These are phyloP conservation scores for Nephrotoma appendiculata DNA, from an alignment of 2,888 invertebrate species.

Conservation along the genomic window DNA sequence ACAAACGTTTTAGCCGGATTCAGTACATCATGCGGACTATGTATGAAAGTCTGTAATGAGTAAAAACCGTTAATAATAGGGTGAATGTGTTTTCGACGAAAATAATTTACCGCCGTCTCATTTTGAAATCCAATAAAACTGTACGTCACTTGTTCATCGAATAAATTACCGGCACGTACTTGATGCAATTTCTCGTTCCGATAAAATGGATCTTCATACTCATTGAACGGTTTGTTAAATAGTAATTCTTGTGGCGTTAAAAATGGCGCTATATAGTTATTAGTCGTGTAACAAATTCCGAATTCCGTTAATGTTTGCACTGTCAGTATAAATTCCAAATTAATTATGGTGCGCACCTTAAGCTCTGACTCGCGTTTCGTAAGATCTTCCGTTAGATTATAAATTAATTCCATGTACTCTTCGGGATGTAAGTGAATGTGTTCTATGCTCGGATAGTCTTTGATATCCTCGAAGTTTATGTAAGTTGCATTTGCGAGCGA, in stretches of 20 bases:
- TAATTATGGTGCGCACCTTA: conserved; percentile 19
- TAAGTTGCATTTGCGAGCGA: conserved; percentile 29
- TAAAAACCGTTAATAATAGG: background rate
- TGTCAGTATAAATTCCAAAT: conserved; percentile 14
- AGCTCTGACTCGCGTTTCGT: conserved; percentile 6
- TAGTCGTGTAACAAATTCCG: conserved; percentile 28
- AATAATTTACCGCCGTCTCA: conserved; percentile 18
- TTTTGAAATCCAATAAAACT: conserved; percentile 22
- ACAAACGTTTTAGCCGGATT: conserved; percentile 21
- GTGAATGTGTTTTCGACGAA: background rate
- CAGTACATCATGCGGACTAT: conserved; percentile 27
- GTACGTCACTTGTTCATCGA: conserved; percentile 22
- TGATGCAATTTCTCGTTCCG: conserved; percentile 6
- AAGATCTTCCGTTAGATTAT: conserved; percentile 23
- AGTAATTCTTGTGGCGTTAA: conserved; percentile 18
- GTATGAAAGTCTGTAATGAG: conserved; percentile 21
- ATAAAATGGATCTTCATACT: background rate
- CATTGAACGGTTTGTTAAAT: background rate
- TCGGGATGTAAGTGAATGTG: conserved; percentile 20
- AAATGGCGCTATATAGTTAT: conserved; percentile 18
- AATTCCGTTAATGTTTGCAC: conserved; percentile 29
- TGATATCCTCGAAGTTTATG: conserved; percentile 26
- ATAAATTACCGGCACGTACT: conserved; percentile 18
- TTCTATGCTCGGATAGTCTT: conserved; percentile 18
- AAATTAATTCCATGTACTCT: conserved; percentile 28